phyloP scores from a whole-genome alignment of 2,888 invertebrate species.

The Parapristionchus giblindavisi region DNA sequence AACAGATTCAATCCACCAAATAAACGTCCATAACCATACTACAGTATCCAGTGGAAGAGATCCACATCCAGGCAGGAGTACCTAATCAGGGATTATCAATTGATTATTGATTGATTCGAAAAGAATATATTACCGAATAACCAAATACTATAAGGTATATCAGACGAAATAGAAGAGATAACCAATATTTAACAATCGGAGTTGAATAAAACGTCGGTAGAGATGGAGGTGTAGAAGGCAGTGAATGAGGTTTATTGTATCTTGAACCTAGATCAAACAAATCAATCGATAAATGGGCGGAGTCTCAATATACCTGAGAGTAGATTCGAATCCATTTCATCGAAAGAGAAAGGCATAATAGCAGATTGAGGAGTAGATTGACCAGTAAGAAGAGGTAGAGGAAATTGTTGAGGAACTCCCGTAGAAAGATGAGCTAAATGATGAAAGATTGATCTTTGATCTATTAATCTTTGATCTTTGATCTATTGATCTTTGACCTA shows the following conservation, averaged over 20 bases:
- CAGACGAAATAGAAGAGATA: slow-evolving; percentile 69
- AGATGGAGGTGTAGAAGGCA: slow-evolving; percentile 42
- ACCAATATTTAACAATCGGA: slow-evolving; percentile 72
- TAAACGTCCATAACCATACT: slow-evolving; percentile 69
- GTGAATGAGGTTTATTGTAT: slow-evolving; percentile 1
- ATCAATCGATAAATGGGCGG: slow-evolving; percentile 35
- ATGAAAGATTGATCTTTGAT: background rate
- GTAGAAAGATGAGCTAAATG: slow-evolving; percentile 35
- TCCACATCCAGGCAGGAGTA: slow-evolving; percentile 71
- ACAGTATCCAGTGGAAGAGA: slow-evolving; percentile 69
- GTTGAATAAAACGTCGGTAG: slow-evolving; percentile 70
- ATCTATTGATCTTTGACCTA: background rate
- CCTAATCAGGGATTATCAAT: too few species aligned
- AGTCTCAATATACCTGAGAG: slow-evolving; percentile 28
- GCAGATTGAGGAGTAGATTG: slow-evolving; percentile 37
- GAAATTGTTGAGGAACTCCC: slow-evolving; percentile 14
- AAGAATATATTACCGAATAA: slow-evolving; percentile 49
- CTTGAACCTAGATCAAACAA: background rate
- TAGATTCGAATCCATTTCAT: slow-evolving; percentile 31
- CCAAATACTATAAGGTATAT: slow-evolving; percentile 60
- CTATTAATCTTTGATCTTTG: background rate
- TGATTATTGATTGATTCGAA: background rate
- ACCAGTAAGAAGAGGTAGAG: slow-evolving; percentile 31
- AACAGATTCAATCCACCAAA: slow-evolving; percentile 60
- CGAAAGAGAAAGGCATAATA: slow-evolving; percentile 32